phyloP scores from a whole-genome alignment of 2,888 invertebrate genomes.

The Caenorhabditis japonica region DNA sequence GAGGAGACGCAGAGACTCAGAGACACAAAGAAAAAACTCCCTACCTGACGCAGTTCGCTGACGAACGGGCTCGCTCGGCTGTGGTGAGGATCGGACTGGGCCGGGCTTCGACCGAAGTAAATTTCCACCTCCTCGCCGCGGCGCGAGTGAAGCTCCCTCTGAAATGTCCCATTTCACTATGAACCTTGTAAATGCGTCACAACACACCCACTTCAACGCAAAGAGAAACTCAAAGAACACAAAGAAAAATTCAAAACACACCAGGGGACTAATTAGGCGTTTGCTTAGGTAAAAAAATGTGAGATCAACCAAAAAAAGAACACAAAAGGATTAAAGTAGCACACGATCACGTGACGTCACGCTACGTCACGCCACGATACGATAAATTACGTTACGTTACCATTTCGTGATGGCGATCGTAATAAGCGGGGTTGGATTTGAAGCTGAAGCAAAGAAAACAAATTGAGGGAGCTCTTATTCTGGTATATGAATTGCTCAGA shows the following conservation, averaged over 20 bases:
- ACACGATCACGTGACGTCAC: no score
- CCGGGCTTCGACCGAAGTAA: conserved; percentile 52
- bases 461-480: background rate
- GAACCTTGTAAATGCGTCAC: conserved; percentile 1
- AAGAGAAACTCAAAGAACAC: conserved; percentile 20
- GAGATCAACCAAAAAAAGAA: conserved; percentile 23
- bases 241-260: conserved; percentile 10
- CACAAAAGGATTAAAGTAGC: conserved; percentile 17
- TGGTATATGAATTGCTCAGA: conserved; percentile 7
- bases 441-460: conserved; percentile 47
- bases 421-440: conserved; percentile 48
- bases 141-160: conserved; percentile 52
- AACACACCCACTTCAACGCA: conserved; percentile 33
- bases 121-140: conserved; percentile 62
- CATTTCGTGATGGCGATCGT: conserved; percentile 51
- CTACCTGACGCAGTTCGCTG: conserved; percentile 61
- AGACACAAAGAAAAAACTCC: no score
- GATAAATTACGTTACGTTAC: conserved; percentile 44
- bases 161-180: conserved; percentile 6
- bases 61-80: conserved; percentile 54
- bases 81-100: conserved; percentile 43
- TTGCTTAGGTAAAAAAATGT: conserved; percentile 18
- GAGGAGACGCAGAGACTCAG: no score
- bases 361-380: no score
- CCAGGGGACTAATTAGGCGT: conserved; percentile 19